Percentiles rank a stretch among this genome's conserved stretches.
Evolutionary conservation across 2,113 vertebrate genomes (phyloP).

Genomic region (Brachionichthys hirsutus): DNA sequence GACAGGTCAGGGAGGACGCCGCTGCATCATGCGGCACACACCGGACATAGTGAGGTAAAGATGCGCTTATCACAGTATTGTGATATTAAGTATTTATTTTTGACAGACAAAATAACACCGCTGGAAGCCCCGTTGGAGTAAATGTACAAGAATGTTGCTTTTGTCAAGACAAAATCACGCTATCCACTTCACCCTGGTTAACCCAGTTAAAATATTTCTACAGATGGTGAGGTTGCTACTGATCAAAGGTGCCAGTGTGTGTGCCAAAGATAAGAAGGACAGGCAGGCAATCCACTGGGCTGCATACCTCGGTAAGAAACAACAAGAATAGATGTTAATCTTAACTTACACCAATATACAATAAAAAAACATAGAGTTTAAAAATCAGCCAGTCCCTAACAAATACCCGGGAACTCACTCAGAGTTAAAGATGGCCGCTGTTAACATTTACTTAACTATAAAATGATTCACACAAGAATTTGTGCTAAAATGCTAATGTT

Average conservation of each 20-base stretch:
- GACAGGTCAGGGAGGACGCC: constrained; percentile 90
- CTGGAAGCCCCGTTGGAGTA: not conserved
- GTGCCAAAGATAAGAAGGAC: constrained; percentile 90
- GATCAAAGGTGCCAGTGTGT: constrained; percentile 87
- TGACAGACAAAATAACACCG: not conserved
- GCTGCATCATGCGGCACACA: constrained; percentile 91
- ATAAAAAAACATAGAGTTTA: too few relatives aligned
- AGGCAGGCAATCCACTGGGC: constrained; percentile 94
- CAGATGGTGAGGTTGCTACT: constrained; percentile 93
- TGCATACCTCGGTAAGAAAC: constrained; percentile 85
- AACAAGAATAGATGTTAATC: not conserved
- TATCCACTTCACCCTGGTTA: not conserved
- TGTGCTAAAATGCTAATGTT: too few relatives aligned
- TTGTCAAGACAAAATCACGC: not conserved
- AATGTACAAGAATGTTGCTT: not conserved
- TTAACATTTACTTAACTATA: too few relatives aligned
- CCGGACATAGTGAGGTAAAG: constrained; percentile 84
- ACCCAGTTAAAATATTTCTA: not conserved
- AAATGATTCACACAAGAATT: too few relatives aligned
- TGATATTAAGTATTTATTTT: not conserved
- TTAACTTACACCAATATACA: too few relatives aligned
- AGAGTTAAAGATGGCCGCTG: too few relatives aligned
- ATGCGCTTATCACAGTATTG: too few relatives aligned
- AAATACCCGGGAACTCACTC: too few relatives aligned
- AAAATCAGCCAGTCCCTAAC: too few relatives aligned